These are phyloP conservation scores for Echinometra lucunter DNA, from an alignment of 53 echinoderm and acorn worm genomes.

Conservation along the genomic window DNA sequence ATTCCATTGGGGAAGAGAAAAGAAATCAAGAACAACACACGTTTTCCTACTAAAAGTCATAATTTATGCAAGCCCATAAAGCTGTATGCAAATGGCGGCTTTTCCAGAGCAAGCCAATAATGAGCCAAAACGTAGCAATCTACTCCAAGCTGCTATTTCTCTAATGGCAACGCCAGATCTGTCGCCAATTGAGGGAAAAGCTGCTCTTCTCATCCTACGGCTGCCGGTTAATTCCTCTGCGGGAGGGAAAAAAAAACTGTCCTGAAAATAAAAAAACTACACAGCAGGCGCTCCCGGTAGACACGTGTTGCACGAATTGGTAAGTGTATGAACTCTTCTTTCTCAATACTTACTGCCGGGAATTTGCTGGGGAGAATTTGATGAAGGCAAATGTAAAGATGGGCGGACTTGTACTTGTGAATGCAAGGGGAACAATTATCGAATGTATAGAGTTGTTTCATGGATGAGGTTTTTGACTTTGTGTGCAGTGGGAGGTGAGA, in stretches of 20 bases:
- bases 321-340: constrained; percentile 49
- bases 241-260: background rate
- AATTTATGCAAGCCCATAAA: constrained; percentile 66
- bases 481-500: background rate
- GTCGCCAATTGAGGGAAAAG: constrained; percentile 15
- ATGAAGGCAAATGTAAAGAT: background rate
- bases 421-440: background rate
- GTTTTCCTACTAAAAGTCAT: background rate
- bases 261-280: background rate
- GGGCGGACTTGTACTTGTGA: background rate
- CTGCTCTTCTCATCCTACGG: constrained; percentile 18
- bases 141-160: constrained; percentile 33
- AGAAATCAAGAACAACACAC: background rate
- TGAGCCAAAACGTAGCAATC: constrained; percentile 56
- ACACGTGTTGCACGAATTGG: constrained; percentile 56
- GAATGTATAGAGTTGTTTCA: background rate
- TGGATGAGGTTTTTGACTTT: background rate
- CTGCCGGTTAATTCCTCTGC: constrained; percentile 15
- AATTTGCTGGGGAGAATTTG: background rate
- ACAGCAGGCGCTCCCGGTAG: background rate
- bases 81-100: constrained; percentile 56
- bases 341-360: background rate
- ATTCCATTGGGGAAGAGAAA: background rate
- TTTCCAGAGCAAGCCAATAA: constrained; percentile 47
- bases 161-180: constrained; percentile 56